These are phyloP conservation scores for Agelastica alni DNA, from an alignment of 2,888 invertebrate genomes.

Conservation along the genomic window DNA sequence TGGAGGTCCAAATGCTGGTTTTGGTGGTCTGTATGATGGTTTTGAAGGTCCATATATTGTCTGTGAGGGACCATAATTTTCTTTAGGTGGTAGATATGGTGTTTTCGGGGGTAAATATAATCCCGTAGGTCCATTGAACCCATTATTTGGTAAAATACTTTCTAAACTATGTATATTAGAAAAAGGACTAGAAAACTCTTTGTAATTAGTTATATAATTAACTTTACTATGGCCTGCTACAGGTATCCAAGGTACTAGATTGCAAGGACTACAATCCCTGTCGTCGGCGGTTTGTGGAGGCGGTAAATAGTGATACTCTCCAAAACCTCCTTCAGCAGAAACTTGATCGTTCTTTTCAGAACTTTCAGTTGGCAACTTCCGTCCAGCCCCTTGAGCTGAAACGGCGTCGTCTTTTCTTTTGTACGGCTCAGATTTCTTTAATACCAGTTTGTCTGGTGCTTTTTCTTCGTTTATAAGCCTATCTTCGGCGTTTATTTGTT, in stretches of 20 bases:
- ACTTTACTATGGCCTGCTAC: slow-evolving; percentile 55
- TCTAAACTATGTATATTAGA: slow-evolving; percentile 21
- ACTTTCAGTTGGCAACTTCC: slow-evolving; percentile 53
- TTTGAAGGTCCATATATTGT: slow-evolving; percentile 42
- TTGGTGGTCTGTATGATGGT: slow-evolving; percentile 36
- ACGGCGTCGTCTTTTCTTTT: slow-evolving; percentile 54
- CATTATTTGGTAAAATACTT: slow-evolving; percentile 18
- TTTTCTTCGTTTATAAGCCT: slow-evolving; percentile 56
- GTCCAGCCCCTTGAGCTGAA: slow-evolving; percentile 64
- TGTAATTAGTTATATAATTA: slow-evolving; percentile 44
- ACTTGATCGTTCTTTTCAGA: slow-evolving; percentile 30
- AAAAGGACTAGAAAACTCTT: slow-evolving; percentile 35
- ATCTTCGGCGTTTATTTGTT: slow-evolving; percentile 32
- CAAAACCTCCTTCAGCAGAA: slow-evolving; percentile 34
- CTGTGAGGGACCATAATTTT: slow-evolving; percentile 22
- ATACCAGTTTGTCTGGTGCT: slow-evolving; percentile 55
- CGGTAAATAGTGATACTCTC: slow-evolving; percentile 41
- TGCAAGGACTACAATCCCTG: slow-evolving; percentile 74
- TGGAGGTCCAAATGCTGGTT: slow-evolving; percentile 40
- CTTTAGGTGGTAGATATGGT: slow-evolving; percentile 12
- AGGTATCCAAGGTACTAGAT: slow-evolving; percentile 82
- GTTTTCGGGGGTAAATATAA: slow-evolving; percentile 32
- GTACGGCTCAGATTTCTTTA: slow-evolving; percentile 46
- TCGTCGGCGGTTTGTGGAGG: slow-evolving; percentile 35
- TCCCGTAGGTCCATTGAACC: slow-evolving; percentile 9